Percentiles rank a stretch among this genome's conserved stretches.
Evolutionary conservation across 2,888 invertebrate genomes (phyloP).

Genomic region (Cerceris ruficornis): DNA sequence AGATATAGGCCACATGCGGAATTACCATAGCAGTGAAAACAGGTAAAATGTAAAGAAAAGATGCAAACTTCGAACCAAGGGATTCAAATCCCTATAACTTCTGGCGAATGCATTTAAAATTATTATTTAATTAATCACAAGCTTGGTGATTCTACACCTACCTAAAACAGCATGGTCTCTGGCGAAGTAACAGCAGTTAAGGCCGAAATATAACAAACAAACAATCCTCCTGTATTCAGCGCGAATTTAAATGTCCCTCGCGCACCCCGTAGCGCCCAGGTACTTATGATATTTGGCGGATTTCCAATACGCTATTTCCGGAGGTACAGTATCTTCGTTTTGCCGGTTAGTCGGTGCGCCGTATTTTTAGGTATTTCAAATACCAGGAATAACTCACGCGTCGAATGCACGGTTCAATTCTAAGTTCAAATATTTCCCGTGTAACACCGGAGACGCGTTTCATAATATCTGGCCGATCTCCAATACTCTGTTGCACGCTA

Average conservation of each 20-base stretch:
- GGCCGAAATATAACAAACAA: too few relatives aligned
- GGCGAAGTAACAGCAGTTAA: too few relatives aligned
- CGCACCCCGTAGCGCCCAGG: neutral
- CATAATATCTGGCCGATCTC: conserved; percentile 48
- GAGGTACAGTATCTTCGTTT: conserved; percentile 34
- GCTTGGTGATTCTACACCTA: too few relatives aligned
- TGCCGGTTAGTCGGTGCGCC: conserved; percentile 30
- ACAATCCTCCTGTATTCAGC: neutral
- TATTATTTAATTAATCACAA: too few relatives aligned
- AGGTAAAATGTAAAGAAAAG: too few relatives aligned
- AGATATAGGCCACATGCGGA: too few relatives aligned
- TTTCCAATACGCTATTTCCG: conserved; percentile 38
- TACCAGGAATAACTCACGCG: conserved; percentile 34
- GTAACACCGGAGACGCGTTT: conserved; percentile 16
- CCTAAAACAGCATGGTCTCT: too few relatives aligned
- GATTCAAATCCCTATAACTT: too few relatives aligned
- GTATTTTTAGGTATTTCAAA: conserved; percentile 42
- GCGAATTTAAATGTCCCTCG: neutral
- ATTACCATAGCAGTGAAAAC: too few relatives aligned
- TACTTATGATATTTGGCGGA: conserved; percentile 42
- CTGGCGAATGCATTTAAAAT: too few relatives aligned
- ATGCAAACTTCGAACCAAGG: too few relatives aligned
- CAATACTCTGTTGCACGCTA: conserved; percentile 33
- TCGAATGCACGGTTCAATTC: conserved; percentile 34
- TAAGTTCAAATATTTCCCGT: conserved; percentile 20